Evolutionary conservation across 2,888 invertebrate species (phyloP).

Genomic region (Allacma fusca): DNA sequence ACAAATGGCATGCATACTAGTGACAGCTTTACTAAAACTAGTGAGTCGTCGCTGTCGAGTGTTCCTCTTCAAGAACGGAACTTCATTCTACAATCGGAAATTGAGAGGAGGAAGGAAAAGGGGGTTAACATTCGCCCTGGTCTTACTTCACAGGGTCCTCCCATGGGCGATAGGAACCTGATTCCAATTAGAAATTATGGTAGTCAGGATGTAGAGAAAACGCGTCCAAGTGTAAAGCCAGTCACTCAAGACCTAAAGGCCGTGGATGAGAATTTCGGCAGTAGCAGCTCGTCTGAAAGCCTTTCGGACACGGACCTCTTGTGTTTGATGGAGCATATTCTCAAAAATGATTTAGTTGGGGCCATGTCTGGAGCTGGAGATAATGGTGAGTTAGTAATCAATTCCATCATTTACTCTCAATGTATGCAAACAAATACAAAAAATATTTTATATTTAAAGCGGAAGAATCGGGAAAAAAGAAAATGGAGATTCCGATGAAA

Average conservation of each 20-base stretch:
- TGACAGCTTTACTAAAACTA: not conserved
- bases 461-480: constrained; percentile 9
- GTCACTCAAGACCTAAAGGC: not conserved
- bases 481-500: constrained; percentile 33
- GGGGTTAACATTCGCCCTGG: not conserved
- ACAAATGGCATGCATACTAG: not conserved
- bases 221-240: no score
- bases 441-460: no score
- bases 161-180: not conserved
- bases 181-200: no score
- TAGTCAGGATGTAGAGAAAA: no score
- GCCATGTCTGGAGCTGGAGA: no score
- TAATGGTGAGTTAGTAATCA: no score
- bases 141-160: not conserved
- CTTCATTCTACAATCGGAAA: not conserved
- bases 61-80: not conserved
- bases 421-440: not conserved
- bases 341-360: not conserved
- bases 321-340: constrained; percentile 39
- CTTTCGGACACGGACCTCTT: constrained; percentile 37
- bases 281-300: not conserved
- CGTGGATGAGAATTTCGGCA: not conserved
- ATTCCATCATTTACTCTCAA: no score
- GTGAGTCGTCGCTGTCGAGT: not conserved
- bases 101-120: not conserved